Percentiles rank a stretch among this genome's conserved stretches.
Evolutionary conservation across 2,113 vertebrate genomes (phyloP).

Genomic region (Hemiprocne comata): DNA sequence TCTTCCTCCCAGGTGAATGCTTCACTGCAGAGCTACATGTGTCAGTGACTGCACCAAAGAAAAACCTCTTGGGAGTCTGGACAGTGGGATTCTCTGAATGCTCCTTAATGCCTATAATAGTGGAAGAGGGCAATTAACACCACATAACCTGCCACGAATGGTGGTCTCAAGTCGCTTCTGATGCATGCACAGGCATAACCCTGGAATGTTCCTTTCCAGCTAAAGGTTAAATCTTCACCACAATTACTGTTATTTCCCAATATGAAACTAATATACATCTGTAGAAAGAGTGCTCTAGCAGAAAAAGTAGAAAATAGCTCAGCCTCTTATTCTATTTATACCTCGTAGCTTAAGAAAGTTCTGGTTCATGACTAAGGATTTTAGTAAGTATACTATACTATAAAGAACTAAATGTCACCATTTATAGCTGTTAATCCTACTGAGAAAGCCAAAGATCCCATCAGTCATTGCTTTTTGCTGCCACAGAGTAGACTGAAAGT

Average conservation of each 20-base stretch:
- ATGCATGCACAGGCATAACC: neutral
- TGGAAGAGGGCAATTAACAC: neutral
- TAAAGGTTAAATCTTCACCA: neutral
- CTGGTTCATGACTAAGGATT: constrained; percentile 21
- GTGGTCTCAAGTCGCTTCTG: neutral
- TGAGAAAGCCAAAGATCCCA: constrained; percentile 52
- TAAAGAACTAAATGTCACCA: constrained; percentile 8
- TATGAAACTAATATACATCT: neutral
- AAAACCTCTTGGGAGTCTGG: constrained; percentile 86
- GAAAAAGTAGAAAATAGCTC: neutral
- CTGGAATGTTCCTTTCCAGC: neutral
- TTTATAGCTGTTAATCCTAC: constrained; percentile 42
- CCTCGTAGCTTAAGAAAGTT: constrained; percentile 23
- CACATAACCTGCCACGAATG: neutral
- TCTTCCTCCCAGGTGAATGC: constrained; percentile 8
- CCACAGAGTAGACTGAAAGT: neutral
- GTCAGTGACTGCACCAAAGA: constrained; percentile 85
- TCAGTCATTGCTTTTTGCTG: constrained; percentile 40
- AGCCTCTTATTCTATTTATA: constrained; percentile 8
- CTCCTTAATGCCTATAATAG: constrained; percentile 42
- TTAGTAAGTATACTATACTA: constrained; percentile 14
- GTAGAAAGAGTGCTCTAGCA: neutral
- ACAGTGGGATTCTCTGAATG: constrained; percentile 54
- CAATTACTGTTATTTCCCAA: neutral
- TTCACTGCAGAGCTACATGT: constrained; percentile 58